Evolutionary conservation across 2,113 vertebrate genomes (phyloP), one percentile per base, ranked within the genome.

Genomic region (Microcebus griseorufus): DNA sequence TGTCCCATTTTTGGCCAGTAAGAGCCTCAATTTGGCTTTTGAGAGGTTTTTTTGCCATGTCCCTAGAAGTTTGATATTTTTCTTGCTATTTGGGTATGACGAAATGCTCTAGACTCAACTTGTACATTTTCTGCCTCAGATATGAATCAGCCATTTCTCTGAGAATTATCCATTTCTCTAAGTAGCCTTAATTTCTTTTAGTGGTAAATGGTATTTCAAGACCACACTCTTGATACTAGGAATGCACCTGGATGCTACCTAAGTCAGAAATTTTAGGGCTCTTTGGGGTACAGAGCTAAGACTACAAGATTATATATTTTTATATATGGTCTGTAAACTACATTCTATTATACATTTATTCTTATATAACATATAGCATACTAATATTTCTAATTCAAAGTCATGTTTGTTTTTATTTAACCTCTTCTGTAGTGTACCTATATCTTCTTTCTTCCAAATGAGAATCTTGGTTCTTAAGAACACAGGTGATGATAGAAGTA

Each of bases 401-500:
- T 82, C 34, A 34, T 67, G 48, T 55, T 69, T 81, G 13, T 53
- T 76, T 83, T 90, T 95, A 86, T 37, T 87, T 72, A 55, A 64
- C n/a, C n/a, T 83, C 45, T 79, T 93, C 18, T 79, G 22, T 79
- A 60, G 78, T 90, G 75, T 45, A 53, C 17, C 23, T 29, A 6
- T 45, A 67, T 88, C 42, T 94, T 92, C 48, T 80, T 82, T 80
- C 23, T 45, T 39, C 80, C 72, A 81, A 85, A 67, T 34, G 20
- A 86, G 58, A 93, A 76, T 83, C 39, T 53, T 62, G n/a, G 64
- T 32, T 95, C 22, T 93, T 95, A 88, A 83, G 72, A 96, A 91
- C 39, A 53, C 23, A 73, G 29, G 29, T 27, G 18, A 81, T 81
- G 58, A 85, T 11, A 55, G 23, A 69, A 76, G 73, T 80, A 37